Percentiles rank a stretch among this genome's conserved stretches.
Evolutionary conservation across 2,797 vertebrate genomes (phyloP).

Genomic region (Pantherophis vulpinus): DNA sequence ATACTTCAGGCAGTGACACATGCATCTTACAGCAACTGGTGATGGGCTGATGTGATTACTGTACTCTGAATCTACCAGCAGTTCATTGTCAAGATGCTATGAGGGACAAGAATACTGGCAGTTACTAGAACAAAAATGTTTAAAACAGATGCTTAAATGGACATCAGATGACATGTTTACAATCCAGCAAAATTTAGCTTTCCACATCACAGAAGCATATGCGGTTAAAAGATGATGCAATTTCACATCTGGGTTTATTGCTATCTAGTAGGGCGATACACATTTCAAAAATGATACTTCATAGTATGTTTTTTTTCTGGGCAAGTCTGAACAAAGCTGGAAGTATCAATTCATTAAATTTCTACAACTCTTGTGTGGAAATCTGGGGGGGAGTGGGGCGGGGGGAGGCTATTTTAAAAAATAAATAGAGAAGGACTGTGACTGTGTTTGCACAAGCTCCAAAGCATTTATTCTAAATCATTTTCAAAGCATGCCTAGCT

Average conservation of each 20-base stretch:
- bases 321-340: background rate
- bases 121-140: background rate
- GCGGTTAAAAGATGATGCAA: background rate
- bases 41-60: background rate
- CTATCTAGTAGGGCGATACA: background rate
- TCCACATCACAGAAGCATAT: background rate
- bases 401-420: background rate
- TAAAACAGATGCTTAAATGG: background rate
- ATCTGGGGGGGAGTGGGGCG: background rate
- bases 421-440: background rate
- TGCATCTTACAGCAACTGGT: background rate
- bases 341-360: background rate
- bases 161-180: background rate
- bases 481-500: background rate
- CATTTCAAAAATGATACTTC: background rate
- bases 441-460: background rate
- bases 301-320: background rate
- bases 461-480: background rate
- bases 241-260: background rate
- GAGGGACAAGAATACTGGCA: background rate
- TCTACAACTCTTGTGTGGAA: background rate
- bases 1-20: background rate
- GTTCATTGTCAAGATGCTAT: background rate
- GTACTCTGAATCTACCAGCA: background rate
- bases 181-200: background rate